Evolutionary conservation across 1,140 invertebrate genomes (phyloP), one percentile per base, ranked within the genome.

Genomic region (Sogatella furcifera): DNA sequence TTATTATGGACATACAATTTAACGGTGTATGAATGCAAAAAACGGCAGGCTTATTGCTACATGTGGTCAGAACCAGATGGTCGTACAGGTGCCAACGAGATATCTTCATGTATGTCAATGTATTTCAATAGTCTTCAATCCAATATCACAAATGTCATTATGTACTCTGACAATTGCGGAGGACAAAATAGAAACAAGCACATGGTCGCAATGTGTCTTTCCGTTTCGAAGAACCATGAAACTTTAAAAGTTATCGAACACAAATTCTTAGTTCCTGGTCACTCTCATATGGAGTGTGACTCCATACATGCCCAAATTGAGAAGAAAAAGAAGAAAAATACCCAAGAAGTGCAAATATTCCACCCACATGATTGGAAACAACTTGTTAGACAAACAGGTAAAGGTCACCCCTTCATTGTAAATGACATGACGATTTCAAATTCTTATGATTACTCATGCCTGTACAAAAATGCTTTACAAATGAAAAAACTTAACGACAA

Each of bases 1-100:
- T 68, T 67, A 59, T 55, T 74, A 31, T 74, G 73, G 69, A 73
- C 67, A 10, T 75, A 65, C 53, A 74, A 74, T 59, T 63, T 74
- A 28, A 72, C 71, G 17, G 60, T 74, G 8, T 64, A 71, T 59
- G 69, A 69, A 41, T 69, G 44, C 44, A 59, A 28, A 10, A 53
- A 49, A n/a, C 10, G 21, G 15, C 46, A 68, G 24, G 62, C 62
- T 44, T 57, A 60, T 28, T 70, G 69, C 52, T 72, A 66, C 57
- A 70, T 74, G 66, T 73, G 72, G 70, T 43, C 70, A 54, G 71
- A 74, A 67, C 42, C 61, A 57, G 46, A 49, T 49, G 46, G 46
- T 6, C 15, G 10, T 11, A 66, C 69, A 57, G 68, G 70, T 28
- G 68, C 62, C 0, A 67, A 68, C 55, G 65, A 70, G 55, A 68